These are phyloP conservation scores for Capreolus pygargus DNA, from an alignment of 2,113 vertebrate genomes.

Conservation along the genomic window DNA sequence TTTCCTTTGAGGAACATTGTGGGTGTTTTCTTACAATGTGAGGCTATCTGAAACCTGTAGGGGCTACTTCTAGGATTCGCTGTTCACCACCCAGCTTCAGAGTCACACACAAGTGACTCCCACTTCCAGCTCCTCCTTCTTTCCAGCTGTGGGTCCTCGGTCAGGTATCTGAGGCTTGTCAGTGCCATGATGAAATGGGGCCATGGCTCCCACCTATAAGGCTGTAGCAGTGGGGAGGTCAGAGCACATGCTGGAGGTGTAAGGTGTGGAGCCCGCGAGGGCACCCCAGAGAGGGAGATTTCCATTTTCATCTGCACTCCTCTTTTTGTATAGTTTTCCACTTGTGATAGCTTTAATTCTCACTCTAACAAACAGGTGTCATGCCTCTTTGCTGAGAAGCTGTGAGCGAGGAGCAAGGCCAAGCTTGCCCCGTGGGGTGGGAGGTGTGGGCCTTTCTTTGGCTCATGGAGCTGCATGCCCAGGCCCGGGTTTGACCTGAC, in stretches of 20 bases:
- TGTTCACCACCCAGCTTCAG: not conserved
- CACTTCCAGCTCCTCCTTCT: accelerated
- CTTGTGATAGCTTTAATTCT: not conserved
- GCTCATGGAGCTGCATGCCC: accelerated
- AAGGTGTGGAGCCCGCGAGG: accelerated
- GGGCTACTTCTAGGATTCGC: accelerated
- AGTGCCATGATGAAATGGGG: accelerated
- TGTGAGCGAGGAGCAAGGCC: accelerated
- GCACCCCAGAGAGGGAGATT: not conserved
- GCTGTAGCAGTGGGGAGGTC: not conserved
- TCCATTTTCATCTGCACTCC: accelerated
- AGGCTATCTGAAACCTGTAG: not conserved
- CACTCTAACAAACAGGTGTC: accelerated
- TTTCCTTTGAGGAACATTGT: not conserved
- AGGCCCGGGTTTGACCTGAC: accelerated
- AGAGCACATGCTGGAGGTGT: accelerated
- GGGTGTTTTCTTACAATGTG: not conserved
- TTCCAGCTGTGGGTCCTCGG: accelerated
- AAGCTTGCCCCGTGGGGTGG: accelerated
- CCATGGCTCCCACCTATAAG: accelerated
- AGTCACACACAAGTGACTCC: too few relatives aligned
- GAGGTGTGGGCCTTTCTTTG: accelerated
- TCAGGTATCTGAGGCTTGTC: accelerated
- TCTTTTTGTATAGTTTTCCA: not conserved
- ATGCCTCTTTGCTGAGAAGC: not conserved